phyloP scores from a whole-genome alignment of 2,797 vertebrate species.

The Lerista edwardsae region DNA sequence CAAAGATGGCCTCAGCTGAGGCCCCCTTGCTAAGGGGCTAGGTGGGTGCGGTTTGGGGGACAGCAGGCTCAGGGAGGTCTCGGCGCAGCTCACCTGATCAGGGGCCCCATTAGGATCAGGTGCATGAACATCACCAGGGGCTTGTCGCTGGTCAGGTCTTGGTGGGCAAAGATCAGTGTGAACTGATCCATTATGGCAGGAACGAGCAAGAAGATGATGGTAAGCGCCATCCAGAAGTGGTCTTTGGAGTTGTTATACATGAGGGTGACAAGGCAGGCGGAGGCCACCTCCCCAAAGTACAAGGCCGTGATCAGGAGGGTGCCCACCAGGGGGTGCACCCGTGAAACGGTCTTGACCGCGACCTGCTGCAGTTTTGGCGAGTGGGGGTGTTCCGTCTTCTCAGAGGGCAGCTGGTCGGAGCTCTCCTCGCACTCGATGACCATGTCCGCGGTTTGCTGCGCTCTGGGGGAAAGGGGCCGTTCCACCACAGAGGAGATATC shows the following conservation, averaged over 20 bases:
- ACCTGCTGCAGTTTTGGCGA: conserved; percentile 22
- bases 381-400: conserved; percentile 9
- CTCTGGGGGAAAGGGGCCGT: too few species aligned
- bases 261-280: conserved; percentile 81
- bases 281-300: conserved; percentile 87
- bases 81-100: conserved; percentile 86
- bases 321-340: conserved; percentile 77
- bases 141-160: conserved; percentile 91
- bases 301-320: conserved; percentile 88
- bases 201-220: conserved; percentile 88
- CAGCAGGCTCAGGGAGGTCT: too few species aligned
- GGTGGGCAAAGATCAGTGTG: conserved; percentile 90
- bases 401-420: conserved; percentile 20
- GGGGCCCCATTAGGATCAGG: conserved; percentile 90
- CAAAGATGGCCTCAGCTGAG: neutral
- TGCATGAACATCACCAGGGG: conserved; percentile 92
- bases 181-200: conserved; percentile 93
- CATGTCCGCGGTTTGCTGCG: too few species aligned
- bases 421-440: too few species aligned
- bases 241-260: conserved; percentile 83
- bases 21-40: too few species aligned
- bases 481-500: too few species aligned
- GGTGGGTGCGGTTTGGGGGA: too few species aligned
- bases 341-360: conserved; percentile 71
- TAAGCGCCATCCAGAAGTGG: conserved; percentile 87